These are phyloP conservation scores for Cygnus buccinator DNA, from an alignment of 2,113 vertebrate genomes.

Conservation along the genomic window DNA sequence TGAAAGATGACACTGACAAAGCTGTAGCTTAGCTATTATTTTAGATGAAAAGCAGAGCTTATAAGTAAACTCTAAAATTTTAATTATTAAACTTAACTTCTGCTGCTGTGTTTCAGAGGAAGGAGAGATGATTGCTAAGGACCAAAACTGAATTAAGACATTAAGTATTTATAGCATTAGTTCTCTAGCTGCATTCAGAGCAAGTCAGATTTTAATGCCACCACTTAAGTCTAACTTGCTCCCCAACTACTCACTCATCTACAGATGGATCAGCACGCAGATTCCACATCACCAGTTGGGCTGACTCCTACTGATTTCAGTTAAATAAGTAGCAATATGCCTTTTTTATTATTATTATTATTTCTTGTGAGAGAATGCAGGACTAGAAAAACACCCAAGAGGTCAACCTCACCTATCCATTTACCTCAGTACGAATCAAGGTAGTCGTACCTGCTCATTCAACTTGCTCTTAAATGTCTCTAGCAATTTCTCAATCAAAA, in stretches of 20 bases:
- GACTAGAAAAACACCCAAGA: neutral
- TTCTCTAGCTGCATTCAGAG: neutral
- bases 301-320: neutral
- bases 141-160: slow-evolving; percentile 22
- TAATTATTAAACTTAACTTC: slow-evolving; percentile 41
- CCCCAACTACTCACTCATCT: neutral
- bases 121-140: neutral
- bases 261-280: neutral
- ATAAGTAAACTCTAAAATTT: slow-evolving; percentile 14
- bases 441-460: neutral
- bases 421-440: neutral
- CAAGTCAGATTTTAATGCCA: neutral
- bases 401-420: neutral
- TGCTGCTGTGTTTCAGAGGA: neutral
- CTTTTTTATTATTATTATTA: neutral
- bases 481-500: neutral
- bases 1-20: neutral
- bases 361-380: neutral
- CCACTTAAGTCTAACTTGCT: neutral
- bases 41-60: slow-evolving; percentile 10
- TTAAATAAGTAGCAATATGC: neutral
- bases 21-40: neutral
- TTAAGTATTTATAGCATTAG: slow-evolving; percentile 25
- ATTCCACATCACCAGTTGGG: neutral
- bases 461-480: neutral